Conservation (phyloP, 1,140 invertebrate species). For the Orussus abietinus region DNA sequence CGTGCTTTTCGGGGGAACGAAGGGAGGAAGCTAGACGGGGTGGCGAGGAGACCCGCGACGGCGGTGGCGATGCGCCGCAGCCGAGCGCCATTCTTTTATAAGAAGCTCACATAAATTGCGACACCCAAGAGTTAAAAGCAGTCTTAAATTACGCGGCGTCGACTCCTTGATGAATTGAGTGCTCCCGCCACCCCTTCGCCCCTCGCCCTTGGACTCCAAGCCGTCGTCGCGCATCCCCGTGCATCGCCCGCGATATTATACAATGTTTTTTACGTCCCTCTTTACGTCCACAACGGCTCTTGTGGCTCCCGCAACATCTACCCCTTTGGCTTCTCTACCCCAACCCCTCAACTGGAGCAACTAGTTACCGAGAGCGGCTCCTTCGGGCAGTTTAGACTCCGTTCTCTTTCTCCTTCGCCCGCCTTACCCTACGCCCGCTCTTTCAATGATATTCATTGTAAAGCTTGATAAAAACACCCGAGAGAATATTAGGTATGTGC, state of each 20-base stretch:
- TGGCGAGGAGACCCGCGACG: constrained; percentile 18
- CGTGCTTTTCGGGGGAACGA: constrained; percentile 14
- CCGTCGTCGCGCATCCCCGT: constrained; percentile 2
- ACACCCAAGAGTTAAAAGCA: constrained; percentile 56
- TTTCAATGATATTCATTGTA: no score
- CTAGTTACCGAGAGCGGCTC: constrained; percentile 32
- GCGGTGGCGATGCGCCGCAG: constrained; percentile 16
- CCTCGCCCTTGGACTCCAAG: constrained; percentile 6
- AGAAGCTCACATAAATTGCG: constrained; percentile 55
- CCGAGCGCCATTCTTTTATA: constrained; percentile 53
- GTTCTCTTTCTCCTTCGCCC: constrained; percentile 21
- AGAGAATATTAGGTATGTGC: no score
- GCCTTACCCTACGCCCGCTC: neutral
- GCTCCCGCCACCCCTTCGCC: constrained; percentile 30
- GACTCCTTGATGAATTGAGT: constrained; percentile 56
- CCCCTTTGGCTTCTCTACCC: no score
- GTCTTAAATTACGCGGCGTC: constrained; percentile 55
- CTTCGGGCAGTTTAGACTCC: constrained; percentile 21
- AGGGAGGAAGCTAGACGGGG: constrained; percentile 10
- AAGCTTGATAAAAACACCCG: no score
- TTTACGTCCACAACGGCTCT: constrained; percentile 25
- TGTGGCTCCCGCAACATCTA: no score
- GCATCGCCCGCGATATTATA: constrained; percentile 29
- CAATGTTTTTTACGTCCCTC: constrained; percentile 39
- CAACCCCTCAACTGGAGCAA: constrained; percentile 42